Evolutionary conservation across 2,888 invertebrate species (phyloP).

Genomic region (Vesta saturnalis): DNA sequence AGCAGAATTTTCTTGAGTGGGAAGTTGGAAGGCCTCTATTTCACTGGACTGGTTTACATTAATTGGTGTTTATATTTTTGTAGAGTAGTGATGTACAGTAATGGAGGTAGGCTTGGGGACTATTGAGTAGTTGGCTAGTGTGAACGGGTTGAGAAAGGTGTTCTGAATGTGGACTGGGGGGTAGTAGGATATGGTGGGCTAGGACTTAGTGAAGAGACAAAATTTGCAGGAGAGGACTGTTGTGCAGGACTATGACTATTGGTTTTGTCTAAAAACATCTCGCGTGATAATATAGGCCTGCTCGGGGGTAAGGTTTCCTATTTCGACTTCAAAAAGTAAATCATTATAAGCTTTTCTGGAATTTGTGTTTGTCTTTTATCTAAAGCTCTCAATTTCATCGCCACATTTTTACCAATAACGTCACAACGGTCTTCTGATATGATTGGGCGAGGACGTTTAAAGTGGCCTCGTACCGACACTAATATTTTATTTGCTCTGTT

Average conservation of each 20-base stretch:
- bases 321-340: slow-evolving; percentile 34
- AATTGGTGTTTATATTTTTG: too few species aligned
- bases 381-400: slow-evolving; percentile 21
- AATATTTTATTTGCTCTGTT: slow-evolving; percentile 35
- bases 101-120: slow-evolving; percentile 2
- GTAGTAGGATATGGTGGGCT: slow-evolving; percentile 7
- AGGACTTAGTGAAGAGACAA: slow-evolving; percentile 15
- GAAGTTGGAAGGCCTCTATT: too few species aligned
- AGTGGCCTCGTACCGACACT: slow-evolving; percentile 38
- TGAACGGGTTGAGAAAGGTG: slow-evolving; percentile 13
- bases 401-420: slow-evolving; percentile 31
- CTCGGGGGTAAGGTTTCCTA: slow-evolving; percentile 28
- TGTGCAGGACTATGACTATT: too few species aligned
- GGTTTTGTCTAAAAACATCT: slow-evolving; percentile 21
- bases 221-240: slow-evolving; percentile 19
- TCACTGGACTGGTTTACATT: neutral
- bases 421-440: slow-evolving; percentile 36
- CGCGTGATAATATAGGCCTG: slow-evolving; percentile 30
- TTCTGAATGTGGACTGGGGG: slow-evolving; percentile 8
- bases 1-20: too few species aligned
- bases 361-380: slow-evolving; percentile 24
- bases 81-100: too few species aligned
- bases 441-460: slow-evolving; percentile 32
- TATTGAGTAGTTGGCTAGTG: slow-evolving; percentile 4
- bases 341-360: slow-evolving; percentile 30